Evolutionary conservation across 1,140 invertebrate species (phyloP), one percentile per base, ranked within the genome.

Genomic region (Drosophila athabasca): DNA sequence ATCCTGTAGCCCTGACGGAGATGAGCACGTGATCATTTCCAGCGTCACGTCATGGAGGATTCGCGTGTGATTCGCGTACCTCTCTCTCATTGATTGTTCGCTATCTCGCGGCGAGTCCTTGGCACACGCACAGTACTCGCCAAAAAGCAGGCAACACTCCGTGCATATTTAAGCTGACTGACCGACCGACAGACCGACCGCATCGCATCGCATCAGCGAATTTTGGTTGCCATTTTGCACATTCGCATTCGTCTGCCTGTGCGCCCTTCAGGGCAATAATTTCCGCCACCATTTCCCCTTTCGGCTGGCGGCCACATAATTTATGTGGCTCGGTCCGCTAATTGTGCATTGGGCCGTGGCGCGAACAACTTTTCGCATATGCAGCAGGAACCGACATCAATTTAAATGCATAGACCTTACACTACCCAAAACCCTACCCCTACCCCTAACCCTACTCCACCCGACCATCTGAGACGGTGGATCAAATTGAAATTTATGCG

Each of bases 401-500:
- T 74, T 76, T 61, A 68, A 79, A 74, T 67, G 61, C 79, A 79
- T 59, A 70, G 43, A 41, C 9, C 7, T 8, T 39, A 22, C 22
- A n/a, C 15, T 7, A 31, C 9, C 17, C 17, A 19, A 1, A 19
- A 19, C 17, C 17, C 29, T 31, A 39, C 1, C 17, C 17, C 29
- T 31, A 39, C 1, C 17, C 49, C 7, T 41, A 39, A 26, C 17
- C 17, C 17, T 19, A 1, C 17, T 19, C 17, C 17, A 29, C 6
- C 31, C 22, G 44, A 22, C 3, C 48, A 43, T 1, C 17, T 1
- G 17, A 26, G 70, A 52, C 43, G 62, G 64, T 55, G 55, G 67
- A 74, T 80, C 78, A 78, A 87, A 85, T 85, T 82, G 82, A 85
- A 87, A 85, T 85, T 85, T 85, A 85, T 87, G 82, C 78, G 66